Base-by-base conservation (phyloP, 2,797 vertebrate genomes). In the Cossypha caffra region DNA sequence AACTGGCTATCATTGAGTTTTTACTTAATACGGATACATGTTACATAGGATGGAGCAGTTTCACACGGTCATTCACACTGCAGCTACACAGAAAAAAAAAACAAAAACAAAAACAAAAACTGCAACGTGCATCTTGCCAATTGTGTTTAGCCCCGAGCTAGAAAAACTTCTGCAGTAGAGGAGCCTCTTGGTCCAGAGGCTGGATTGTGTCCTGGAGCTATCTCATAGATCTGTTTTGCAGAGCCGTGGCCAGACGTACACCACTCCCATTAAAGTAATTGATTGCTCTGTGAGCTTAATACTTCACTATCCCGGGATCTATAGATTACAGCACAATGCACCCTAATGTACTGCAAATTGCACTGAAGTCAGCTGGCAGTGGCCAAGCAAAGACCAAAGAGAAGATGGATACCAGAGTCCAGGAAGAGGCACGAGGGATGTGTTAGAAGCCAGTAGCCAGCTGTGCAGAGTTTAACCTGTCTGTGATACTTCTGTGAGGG, bases 341-440 rank as follows among this genome's bases (percentile, higher is more conserved):
- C n/a, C 29, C 25, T 63, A 35, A 91, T 63, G 72, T 68, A 88
- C 23, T 72, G 90, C 85, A 90, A 95, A 94, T 29, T 83, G 50
- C 82, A 75, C 43, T 77, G 68, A 64, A 92, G 68, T 43, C 81
- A 20, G 31, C 7, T 74, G 90, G 90, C 93, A 74, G 33, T 15
- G 7, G 61, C 50, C 67, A 66, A 86, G 86, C 16, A 64, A 77
- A 79, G 72, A 63, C 69, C 85, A 73, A 76, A 83, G 43, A 61
- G 64, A 90, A 87, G 91, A 80, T 83, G 50, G 72, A 78, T 95
- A 54, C 54, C 45, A 13, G 72, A 83, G 81, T 17, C 71, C 78
- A 48, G 79, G 80, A 94, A 64, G 82, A 97, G 82, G 72, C 94
- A 95, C 78, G 9, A 59, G 95, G 94, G 93, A 92, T 85, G 24